A percentile compares a stretch with the other conserved stretches of the same genome.
These are phyloP conservation scores for Eudasyphora cyanicolor DNA, from an alignment of 2,888 invertebrate genomes.

Conservation along the genomic window DNA sequence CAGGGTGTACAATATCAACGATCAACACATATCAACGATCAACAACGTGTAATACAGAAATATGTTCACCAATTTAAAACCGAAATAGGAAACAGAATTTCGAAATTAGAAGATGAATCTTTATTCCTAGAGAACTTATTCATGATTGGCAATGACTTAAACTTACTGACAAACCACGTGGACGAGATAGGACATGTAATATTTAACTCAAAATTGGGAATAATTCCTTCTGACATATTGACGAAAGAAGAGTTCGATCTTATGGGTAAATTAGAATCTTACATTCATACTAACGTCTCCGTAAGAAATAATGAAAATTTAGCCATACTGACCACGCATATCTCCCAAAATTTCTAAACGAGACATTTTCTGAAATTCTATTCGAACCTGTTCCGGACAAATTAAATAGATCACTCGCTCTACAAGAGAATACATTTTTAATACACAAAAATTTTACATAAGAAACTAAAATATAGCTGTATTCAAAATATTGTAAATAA, in stretches of 20 bases:
- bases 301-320: neutral
- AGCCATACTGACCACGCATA: neutral
- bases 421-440: neutral
- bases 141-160: neutral
- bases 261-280: neutral
- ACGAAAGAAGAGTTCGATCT: neutral
- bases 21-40: neutral
- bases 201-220: neutral
- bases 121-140: neutral
- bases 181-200: neutral
- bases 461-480: neutral
- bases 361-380: neutral
- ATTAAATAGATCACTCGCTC: neutral
- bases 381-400: neutral
- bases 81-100: neutral
- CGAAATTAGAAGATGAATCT: neutral
- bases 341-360: neutral
- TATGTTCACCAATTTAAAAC: neutral
- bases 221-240: neutral
- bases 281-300: neutral
- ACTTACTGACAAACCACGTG: neutral
- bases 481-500: neutral
- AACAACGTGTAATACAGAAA: neutral
- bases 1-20: neutral
- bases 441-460: neutral